These are phyloP conservation scores for Trachemys scripta DNA, from an alignment of 2,113 vertebrate genomes.

Conservation along the genomic window DNA sequence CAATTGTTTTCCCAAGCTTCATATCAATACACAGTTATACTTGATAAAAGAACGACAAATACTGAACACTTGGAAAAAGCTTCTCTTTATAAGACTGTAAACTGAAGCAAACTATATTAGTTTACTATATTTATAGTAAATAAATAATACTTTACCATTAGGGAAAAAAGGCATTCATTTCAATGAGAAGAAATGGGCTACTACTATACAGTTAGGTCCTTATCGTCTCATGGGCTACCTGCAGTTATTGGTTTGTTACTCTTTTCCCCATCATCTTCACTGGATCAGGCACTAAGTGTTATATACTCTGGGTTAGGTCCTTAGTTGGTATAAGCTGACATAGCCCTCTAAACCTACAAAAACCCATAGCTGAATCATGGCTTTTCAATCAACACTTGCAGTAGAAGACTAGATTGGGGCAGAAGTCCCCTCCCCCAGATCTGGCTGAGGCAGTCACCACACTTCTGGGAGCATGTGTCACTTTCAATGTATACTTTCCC, in stretches of 20 bases:
- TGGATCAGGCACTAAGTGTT: too few relatives aligned
- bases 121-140: not conserved
- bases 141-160: not conserved
- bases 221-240: too few relatives aligned
- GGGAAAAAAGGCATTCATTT: not conserved
- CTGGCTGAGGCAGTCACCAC: not conserved
- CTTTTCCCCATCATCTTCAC: too few relatives aligned
- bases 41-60: not conserved
- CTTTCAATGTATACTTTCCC: not conserved
- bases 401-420: not conserved
- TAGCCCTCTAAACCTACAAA: not conserved
- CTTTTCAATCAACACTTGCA: not conserved
- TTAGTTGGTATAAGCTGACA: too few relatives aligned
- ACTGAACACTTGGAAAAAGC: not conserved
- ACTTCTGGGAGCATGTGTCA: too few relatives aligned
- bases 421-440: not conserved
- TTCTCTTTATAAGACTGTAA: not conserved
- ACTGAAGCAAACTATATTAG: not conserved
- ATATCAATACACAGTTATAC: not conserved
- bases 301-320: too few relatives aligned
- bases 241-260: too few relatives aligned
- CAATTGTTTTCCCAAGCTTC: not conserved
- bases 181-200: too few relatives aligned
- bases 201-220: too few relatives aligned
- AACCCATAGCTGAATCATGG: not conserved